Base-by-base conservation (phyloP, 2,797 vertebrate genomes). In the Oreonectes daqikongensis region DNA sequence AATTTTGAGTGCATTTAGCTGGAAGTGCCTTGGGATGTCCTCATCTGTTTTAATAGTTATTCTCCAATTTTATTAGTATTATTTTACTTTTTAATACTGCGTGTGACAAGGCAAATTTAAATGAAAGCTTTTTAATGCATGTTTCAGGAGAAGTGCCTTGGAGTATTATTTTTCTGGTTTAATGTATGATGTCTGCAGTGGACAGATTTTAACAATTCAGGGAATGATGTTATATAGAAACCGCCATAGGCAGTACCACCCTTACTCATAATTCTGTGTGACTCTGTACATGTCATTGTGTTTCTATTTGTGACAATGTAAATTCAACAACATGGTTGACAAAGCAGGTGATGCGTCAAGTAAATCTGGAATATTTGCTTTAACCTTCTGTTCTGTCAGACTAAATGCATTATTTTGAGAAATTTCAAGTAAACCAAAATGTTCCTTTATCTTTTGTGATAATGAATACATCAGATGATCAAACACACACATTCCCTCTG, bases 1-100 rank as follows among this genome's bases (percentile, higher is more conserved):
- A 53, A 38, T 73, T 53, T 52, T 5, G 38, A 55, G 61, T 50
- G 28, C 12, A 55, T n/a, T 50, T 74, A 15, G 61, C 60, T 65
- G 10, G 22, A 65, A 52, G 46, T 44, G 44, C 20, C 71, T 17
- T 48, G 15, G 5, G 44, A 48, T 17, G 4, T 18, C 15, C 17
- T 48, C 17, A 18, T 18, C 6, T 5, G 4, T 17, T 42, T 15
- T 46, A 46, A n/a, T n/a, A 50, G 18, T n/a, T n/a, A 50, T n/a
- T 50, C 7, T 50, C 2, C 1, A n/a, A n/a, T 50, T 18, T n/a
- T 50, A 50, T 15, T 46, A 15, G 15, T 15, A 44, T 40, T 35
- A 40, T 42, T 74, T 24, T 24, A 14, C 20, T 24, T 11, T 24
- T 24, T 24, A 24, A 24, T 24, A 20, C 11, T 11, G 10, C 3